phyloP scores from a whole-genome alignment of 92 coral and sea anemone genomes.

The Zoanthus solanderi region DNA sequence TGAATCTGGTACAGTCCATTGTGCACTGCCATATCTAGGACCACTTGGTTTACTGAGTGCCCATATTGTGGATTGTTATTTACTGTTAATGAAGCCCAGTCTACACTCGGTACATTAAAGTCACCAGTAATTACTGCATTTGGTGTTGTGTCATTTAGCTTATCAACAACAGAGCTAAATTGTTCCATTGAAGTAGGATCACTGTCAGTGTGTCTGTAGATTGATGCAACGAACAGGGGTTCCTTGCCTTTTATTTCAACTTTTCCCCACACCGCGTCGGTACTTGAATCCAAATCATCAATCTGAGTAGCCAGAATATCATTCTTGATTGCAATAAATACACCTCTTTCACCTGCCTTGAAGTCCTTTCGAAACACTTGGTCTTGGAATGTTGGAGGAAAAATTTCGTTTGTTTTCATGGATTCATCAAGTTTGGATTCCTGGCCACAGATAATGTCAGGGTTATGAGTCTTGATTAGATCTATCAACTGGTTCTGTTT shows the following conservation, averaged over 20 bases:
- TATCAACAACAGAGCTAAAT: slow-evolving; percentile 22
- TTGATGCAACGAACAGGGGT: not conserved
- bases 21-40: slow-evolving; percentile 37
- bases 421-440: slow-evolving; percentile 38
- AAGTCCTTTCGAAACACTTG: slow-evolving; percentile 28
- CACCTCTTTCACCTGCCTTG: slow-evolving; percentile 35
- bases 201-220: slow-evolving; percentile 53
- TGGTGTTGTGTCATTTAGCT: slow-evolving; percentile 27
- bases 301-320: slow-evolving; percentile 39
- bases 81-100: slow-evolving; percentile 39
- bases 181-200: slow-evolving; percentile 34
- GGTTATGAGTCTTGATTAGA: slow-evolving; percentile 25
- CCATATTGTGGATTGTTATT: slow-evolving; percentile 55
- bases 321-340: slow-evolving; percentile 49
- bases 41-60: slow-evolving; percentile 50
- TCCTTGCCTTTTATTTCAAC: slow-evolving; percentile 34
- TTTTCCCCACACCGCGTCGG: slow-evolving; percentile 55
- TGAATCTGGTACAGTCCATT: slow-evolving; percentile 30
- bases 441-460: slow-evolving; percentile 28
- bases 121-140: slow-evolving; percentile 52
- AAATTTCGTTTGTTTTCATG: slow-evolving; percentile 22
- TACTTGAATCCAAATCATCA: slow-evolving; percentile 6
- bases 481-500: slow-evolving; percentile 27
- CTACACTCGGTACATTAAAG: slow-evolving; percentile 52
- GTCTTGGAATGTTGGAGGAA: slow-evolving; percentile 22